phyloP scores from a whole-genome alignment of 2,113 vertebrate genomes.

The Sylvicapra grimmia region DNA sequence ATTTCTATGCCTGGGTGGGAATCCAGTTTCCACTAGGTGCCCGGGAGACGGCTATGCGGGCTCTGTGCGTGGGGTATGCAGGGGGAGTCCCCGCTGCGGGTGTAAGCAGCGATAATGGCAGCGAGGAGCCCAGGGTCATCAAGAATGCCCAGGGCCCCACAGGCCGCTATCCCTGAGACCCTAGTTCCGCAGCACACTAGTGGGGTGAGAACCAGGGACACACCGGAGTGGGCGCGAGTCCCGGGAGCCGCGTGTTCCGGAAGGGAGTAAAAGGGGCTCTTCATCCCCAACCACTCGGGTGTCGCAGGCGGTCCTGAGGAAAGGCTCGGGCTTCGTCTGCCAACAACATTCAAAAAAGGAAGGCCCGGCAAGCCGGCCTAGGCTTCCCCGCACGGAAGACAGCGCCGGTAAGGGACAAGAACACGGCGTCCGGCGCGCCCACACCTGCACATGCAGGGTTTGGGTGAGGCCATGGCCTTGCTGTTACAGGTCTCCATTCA shows the following conservation, averaged over 20 bases:
- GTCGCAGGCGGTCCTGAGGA: background rate
- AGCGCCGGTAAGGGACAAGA: background rate
- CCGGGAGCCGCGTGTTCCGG: fast-evolving
- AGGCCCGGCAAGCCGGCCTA: background rate
- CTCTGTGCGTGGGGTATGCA: background rate
- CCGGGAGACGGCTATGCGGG: fast-evolving
- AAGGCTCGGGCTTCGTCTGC: background rate
- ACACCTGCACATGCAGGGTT: background rate
- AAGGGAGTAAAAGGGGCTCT: fast-evolving
- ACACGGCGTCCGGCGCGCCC: background rate
- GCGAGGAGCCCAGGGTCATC: background rate
- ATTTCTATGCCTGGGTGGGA: background rate
- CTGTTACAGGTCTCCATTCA: no score
- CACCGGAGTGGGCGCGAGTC: background rate
- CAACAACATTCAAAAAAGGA: background rate
- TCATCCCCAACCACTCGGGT: fast-evolving
- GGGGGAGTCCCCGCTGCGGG: fast-evolving
- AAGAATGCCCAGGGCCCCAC: background rate
- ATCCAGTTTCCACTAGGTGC: background rate
- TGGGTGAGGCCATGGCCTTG: background rate
- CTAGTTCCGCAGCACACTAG: background rate
- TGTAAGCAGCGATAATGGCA: background rate
- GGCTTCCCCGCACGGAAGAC: background rate
- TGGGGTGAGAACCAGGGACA: background rate
- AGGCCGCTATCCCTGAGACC: background rate